A percentile compares a stretch with the other conserved stretches of the same genome.
These are phyloP conservation scores for Melanogrammus aeglefinus DNA, from an alignment of 2,797 vertebrate genomes.

Conservation along the genomic window DNA sequence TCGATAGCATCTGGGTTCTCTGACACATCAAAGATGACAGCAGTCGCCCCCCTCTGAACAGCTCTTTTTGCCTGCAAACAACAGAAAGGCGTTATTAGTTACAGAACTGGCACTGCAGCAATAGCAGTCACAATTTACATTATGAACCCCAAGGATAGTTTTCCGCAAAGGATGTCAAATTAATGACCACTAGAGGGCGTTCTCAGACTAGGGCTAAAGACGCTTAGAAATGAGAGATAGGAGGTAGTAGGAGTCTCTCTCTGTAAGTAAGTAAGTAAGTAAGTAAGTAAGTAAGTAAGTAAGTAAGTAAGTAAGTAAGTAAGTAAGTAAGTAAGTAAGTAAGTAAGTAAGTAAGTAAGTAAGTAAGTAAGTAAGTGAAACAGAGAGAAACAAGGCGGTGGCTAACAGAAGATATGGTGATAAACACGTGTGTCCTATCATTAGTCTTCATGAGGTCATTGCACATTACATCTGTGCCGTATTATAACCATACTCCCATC, in stretches of 20 bases:
- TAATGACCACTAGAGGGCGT: conserved; percentile 76
- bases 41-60: conserved; percentile 94
- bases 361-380: no score
- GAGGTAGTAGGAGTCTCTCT: no score
- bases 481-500: conserved; percentile 12
- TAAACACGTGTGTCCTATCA: conserved; percentile 32
- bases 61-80: conserved; percentile 88
- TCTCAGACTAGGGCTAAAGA: conserved; percentile 42
- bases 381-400: conserved; percentile 32
- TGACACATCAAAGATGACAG: conserved; percentile 98
- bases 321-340: no score
- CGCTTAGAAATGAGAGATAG: background rate
- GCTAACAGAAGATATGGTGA: conserved; percentile 14
- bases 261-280: no score
- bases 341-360: no score
- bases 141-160: background rate
- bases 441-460: conserved; percentile 35
- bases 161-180: conserved; percentile 11
- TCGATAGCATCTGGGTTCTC: conserved; percentile 98
- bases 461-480: conserved; percentile 9
- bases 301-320: no score
- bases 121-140: no score
- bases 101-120: background rate
- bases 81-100: background rate
- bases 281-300: no score